Percentiles rank a stretch among this genome's conserved stretches.
These are phyloP conservation scores for Caenorhabditis auriculariae DNA, from an alignment of 2,888 invertebrate genomes.

Conservation along the genomic window DNA sequence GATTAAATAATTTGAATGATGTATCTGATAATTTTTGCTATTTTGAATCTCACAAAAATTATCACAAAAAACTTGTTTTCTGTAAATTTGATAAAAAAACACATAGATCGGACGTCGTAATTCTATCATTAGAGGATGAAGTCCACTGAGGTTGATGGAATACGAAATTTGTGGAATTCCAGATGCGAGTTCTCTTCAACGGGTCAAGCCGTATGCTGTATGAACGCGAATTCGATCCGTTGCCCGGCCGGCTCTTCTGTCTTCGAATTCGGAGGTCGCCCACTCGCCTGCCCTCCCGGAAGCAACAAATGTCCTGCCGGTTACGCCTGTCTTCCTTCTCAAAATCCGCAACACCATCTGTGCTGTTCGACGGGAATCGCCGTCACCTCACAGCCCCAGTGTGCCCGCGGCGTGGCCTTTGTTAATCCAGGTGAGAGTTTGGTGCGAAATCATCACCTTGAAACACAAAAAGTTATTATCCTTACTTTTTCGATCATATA, in stretches of 20 bases:
- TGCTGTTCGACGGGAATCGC: slow-evolving; percentile 50
- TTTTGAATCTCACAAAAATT: too few relatives aligned
- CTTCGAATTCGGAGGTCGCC: slow-evolving; percentile 59
- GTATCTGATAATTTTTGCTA: too few relatives aligned
- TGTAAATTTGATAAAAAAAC: too few relatives aligned
- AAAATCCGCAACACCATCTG: slow-evolving; percentile 53
- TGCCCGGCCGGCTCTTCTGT: slow-evolving; percentile 55
- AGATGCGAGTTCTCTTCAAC: slow-evolving; percentile 51
- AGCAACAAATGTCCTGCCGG: slow-evolving; percentile 50
- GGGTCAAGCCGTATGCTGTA: slow-evolving; percentile 43
- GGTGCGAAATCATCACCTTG: too few relatives aligned
- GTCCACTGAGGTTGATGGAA: too few relatives aligned
- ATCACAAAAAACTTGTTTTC: too few relatives aligned
- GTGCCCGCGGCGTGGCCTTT: slow-evolving; percentile 57
- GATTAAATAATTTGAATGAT: too few relatives aligned
- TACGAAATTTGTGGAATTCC: neutral
- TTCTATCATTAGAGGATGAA: too few relatives aligned
- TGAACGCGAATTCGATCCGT: slow-evolving; percentile 33
- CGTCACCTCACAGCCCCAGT: slow-evolving; percentile 42
- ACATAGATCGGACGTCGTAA: too few relatives aligned
- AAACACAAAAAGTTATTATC: neutral
- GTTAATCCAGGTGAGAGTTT: slow-evolving; percentile 42
- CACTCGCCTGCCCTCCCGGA: slow-evolving; percentile 59
- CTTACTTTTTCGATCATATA: neutral
- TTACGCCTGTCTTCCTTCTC: slow-evolving; percentile 51